These are phyloP conservation scores for Rhaphigaster nebulosa DNA, from an alignment of 2,888 invertebrate species.

Conservation along the genomic window DNA sequence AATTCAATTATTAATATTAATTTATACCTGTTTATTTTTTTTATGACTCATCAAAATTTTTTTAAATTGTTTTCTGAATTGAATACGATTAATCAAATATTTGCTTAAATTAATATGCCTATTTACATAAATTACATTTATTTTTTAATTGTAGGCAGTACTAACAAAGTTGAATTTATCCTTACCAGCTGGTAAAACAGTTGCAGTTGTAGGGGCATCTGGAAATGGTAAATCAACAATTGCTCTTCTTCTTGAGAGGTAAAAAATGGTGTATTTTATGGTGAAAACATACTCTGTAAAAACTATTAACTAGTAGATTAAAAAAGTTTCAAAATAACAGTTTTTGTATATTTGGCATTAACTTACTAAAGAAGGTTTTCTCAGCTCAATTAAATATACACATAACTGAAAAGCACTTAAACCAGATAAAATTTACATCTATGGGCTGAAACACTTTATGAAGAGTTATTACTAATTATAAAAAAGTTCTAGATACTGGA, in stretches of 20 bases:
- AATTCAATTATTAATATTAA: too few relatives aligned
- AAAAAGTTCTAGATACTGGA: too few relatives aligned
- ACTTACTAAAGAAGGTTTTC: too few relatives aligned
- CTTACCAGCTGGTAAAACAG: conserved; percentile 88
- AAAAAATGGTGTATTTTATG: conserved; percentile 58
- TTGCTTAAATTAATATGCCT: not conserved
- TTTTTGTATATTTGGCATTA: too few relatives aligned
- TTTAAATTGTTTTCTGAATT: not conserved
- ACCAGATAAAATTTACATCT: too few relatives aligned
- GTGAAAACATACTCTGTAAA: not conserved
- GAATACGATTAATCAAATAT: not conserved
- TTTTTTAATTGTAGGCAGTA: conserved; percentile 63
- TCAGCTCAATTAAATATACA: too few relatives aligned
- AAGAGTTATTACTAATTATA: too few relatives aligned
- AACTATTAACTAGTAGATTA: too few relatives aligned
- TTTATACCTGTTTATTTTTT: too few relatives aligned
- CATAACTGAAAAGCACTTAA: too few relatives aligned
- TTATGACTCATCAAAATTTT: not conserved
- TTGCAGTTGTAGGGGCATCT: conserved; percentile 93
- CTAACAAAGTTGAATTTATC: conserved; percentile 85
- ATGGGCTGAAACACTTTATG: too few relatives aligned
- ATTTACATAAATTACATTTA: not conserved
- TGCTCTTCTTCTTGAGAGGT: conserved; percentile 89
- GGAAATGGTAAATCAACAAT: conserved; percentile 97
- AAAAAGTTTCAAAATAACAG: too few relatives aligned